These are phyloP conservation scores for Pterobdella sp. DNA, from an alignment of 2,888 invertebrate species.

Conservation along the genomic window DNA sequence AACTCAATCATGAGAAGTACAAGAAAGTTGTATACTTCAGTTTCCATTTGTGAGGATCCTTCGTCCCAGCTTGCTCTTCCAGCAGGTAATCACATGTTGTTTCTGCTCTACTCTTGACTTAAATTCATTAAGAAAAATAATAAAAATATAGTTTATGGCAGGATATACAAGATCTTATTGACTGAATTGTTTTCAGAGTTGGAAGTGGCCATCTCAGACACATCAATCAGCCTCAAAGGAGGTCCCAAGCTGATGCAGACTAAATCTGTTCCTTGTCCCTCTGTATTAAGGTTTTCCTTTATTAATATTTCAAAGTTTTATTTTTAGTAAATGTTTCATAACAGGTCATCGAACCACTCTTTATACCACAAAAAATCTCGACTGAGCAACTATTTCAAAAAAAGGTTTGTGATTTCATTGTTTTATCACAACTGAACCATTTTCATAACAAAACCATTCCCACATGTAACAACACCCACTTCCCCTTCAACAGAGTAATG, in stretches of 20 bases:
- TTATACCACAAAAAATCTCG: conserved; percentile 7
- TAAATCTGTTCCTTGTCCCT: not conserved
- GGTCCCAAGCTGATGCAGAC: not conserved
- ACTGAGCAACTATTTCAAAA: conserved; percentile 13
- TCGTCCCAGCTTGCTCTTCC: too few relatives aligned
- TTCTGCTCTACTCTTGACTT: too few relatives aligned
- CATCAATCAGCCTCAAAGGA: not conserved
- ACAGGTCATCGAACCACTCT: conserved; percentile 21
- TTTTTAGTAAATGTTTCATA: not conserved
- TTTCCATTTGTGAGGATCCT: conserved; percentile 33
- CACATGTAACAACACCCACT: not conserved
- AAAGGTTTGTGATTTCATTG: not conserved
- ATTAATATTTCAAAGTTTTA: not conserved
- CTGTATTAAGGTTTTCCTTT: not conserved
- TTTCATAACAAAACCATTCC: not conserved
- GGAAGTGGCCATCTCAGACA: not conserved
- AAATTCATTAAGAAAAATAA: too few relatives aligned
- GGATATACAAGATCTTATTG: too few relatives aligned
- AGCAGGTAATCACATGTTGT: too few relatives aligned
- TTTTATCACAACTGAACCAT: not conserved
- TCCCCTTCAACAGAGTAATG: conserved; percentile 58
- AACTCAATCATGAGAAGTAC: not conserved
- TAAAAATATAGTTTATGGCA: too few relatives aligned
- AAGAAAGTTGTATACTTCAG: conserved; percentile 31
- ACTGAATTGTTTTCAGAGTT: too few relatives aligned